Evolutionary conservation across 2,888 invertebrate genomes (phyloP).

Genomic region (Spisula subtruncata): DNA sequence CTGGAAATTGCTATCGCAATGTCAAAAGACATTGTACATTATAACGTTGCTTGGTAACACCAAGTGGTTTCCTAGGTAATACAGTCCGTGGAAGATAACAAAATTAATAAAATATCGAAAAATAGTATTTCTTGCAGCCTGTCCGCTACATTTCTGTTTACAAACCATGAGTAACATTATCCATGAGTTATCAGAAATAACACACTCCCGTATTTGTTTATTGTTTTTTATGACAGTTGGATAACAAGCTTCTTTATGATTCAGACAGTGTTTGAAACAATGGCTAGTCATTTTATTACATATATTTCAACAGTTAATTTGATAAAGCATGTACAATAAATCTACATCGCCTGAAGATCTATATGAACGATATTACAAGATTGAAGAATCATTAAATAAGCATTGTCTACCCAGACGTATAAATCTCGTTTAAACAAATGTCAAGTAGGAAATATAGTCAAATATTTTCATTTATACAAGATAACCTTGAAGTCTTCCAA

Average conservation of each 20-base stretch:
- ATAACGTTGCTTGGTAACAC: not conserved
- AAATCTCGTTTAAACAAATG: not conserved
- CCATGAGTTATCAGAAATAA: not conserved
- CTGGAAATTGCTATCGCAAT: not conserved
- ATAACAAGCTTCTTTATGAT: not conserved
- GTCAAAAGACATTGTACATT: not conserved
- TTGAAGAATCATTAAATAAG: slow-evolving; percentile 9
- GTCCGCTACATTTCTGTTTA: not conserved
- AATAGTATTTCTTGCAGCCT: not conserved
- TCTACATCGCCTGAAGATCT: not conserved
- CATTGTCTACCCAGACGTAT: not conserved
- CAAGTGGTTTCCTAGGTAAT: not conserved
- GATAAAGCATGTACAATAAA: not conserved
- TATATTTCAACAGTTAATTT: slow-evolving; percentile 15
- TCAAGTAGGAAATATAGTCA: slow-evolving; percentile 18
- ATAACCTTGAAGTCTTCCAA: not conserved
- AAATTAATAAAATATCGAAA: not conserved
- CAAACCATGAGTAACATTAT: not conserved
- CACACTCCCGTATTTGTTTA: not conserved
- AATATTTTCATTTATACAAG: slow-evolving; percentile 24
- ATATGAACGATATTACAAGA: slow-evolving; percentile 34
- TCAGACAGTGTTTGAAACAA: not conserved
- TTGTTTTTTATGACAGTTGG: not conserved
- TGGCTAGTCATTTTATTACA: not conserved
- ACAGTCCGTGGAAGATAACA: not conserved